Conservation (phyloP, 2,797 vertebrate genomes). For the Threskiornis aethiopicus region DNA sequence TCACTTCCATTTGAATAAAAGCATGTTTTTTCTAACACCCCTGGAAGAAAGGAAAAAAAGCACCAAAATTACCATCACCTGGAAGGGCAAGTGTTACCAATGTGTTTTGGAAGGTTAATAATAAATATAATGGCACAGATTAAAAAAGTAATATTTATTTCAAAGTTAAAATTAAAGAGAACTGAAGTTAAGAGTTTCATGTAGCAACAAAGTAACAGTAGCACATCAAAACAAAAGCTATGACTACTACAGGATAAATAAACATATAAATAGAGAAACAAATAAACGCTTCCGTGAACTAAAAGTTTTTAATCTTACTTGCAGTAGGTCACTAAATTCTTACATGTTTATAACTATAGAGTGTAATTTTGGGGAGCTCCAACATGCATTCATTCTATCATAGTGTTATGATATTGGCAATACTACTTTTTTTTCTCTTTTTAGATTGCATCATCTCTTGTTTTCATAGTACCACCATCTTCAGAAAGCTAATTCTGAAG, state of each 20-base stretch:
- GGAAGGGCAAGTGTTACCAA: not conserved
- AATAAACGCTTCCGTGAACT: not conserved
- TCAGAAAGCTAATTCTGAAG: constrained; percentile 15
- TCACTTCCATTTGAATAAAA: constrained; percentile 75
- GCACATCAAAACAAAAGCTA: not conserved
- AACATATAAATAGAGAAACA: not conserved
- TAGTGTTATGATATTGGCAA: not conserved
- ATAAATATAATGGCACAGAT: not conserved
- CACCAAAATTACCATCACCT: not conserved
- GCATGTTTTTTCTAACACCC: constrained; percentile 76
- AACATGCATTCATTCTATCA: not conserved
- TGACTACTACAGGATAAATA: not conserved
- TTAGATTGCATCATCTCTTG: not conserved
- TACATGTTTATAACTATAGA: not conserved
- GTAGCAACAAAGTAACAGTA: not conserved
- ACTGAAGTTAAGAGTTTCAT: not conserved
- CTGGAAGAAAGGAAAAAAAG: constrained; percentile 60
- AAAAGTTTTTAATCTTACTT: not conserved
- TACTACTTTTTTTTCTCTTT: not conserved
- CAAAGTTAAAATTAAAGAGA: not conserved
- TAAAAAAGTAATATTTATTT: not conserved
- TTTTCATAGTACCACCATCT: not conserved
- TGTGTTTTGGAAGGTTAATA: not conserved
- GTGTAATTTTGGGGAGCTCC: not conserved
- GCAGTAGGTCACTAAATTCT: not conserved